A percentile compares a stretch with the other conserved stretches of the same genome.
phyloP scores from a whole-genome alignment of 35 echinoderm and acorn worm species.

The Strongylocentrotus purpuratus region DNA sequence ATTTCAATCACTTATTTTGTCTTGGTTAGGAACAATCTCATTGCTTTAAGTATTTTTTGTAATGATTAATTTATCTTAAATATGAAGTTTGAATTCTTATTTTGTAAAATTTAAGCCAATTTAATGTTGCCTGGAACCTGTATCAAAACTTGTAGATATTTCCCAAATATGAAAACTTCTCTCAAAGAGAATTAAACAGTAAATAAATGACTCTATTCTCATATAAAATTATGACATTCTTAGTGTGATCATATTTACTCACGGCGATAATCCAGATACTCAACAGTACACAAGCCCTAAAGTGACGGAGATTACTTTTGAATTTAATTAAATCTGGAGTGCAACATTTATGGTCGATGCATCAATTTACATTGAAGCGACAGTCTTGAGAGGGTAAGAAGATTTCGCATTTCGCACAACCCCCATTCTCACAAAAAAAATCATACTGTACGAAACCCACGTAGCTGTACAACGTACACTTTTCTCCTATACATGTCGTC shows the following conservation, averaged over 20 bases:
- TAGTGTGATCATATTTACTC: neutral
- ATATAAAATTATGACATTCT: neutral
- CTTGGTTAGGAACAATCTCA: too few species aligned
- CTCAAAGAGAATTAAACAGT: too few species aligned
- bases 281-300: neutral
- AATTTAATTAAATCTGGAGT: neutral
- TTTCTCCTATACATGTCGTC: too few species aligned
- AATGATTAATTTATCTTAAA: too few species aligned
- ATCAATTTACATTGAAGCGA: neutral
- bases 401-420: neutral
- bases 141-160: too few species aligned
- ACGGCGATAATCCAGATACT: neutral
- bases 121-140: too few species aligned
- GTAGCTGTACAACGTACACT: too few species aligned
- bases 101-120: too few species aligned
- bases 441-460: neutral
- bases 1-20: too few species aligned
- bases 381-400: neutral
- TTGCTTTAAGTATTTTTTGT: too few species aligned
- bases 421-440: neutral
- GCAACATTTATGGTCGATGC: neutral
- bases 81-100: too few species aligned
- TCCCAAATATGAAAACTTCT: too few species aligned
- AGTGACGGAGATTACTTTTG: neutral
- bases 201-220: neutral